Base-by-base conservation (phyloP, 2,888 invertebrate species). In the Cabera pusaria region DNA sequence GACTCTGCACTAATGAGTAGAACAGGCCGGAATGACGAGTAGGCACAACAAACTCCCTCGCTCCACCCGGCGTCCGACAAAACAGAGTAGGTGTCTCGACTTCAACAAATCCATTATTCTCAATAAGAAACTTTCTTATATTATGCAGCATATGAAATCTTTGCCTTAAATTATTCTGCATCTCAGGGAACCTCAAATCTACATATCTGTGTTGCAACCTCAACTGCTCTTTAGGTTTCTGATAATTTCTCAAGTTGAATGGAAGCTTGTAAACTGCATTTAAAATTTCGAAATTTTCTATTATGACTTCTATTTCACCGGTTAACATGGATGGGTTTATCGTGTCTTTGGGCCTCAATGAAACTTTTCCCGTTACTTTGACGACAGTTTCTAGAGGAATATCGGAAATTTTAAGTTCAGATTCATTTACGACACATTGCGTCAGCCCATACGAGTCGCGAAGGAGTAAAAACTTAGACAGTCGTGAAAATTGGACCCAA, bases 61-160 rank as follows among this genome's bases (percentile, higher is more conserved):
- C 99, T 5, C 99, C 99, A 31, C 98, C 98, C 1, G 98, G 98
- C 3, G 99, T 99, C 50, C 94, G 91, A 57, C 96, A 93, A 69
- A 99, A 98, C 24, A 99, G 84, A 1, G 98, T 98, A 0, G 99
- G 99, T 2, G 99, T 99, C 86, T 99, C 99, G 1, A 99, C 96
- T 82, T 99, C 98, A 5, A 98, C 94, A 91, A 99, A 99, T 9
- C 92, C 92, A 69, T 94, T 91, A 37, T 92, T 84, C 52, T 95
- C 93, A 19, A 95, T 91, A 9, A 99, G 90, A 88, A 95, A 98
- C 56, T 94, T 93, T 41, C 99, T 91, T 93, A 98, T 96, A 61
- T 93, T 93, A 90, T 95, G 95, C 1, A 96, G 83, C 56, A 98
- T 87, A 34, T 89, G 73, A 0, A 96, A 96, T 7, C 98, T 90